These are phyloP conservation scores for Mamestra configurata DNA, from an alignment of 1,140 invertebrate genomes.

Conservation along the genomic window DNA sequence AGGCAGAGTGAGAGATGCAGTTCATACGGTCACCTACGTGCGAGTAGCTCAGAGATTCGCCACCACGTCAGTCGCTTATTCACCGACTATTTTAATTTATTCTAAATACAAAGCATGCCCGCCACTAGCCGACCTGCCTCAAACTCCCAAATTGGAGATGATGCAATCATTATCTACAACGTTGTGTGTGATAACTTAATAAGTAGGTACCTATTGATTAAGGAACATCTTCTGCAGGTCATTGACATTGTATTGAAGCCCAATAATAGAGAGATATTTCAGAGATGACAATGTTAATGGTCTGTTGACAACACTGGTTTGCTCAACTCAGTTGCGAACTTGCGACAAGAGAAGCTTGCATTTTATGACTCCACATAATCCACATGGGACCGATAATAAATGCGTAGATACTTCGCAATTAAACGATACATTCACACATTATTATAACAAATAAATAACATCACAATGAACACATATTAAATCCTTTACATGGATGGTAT, in stretches of 20 bases:
- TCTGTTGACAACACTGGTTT: not conserved
- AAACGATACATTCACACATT: not conserved
- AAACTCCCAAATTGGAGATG: conserved; percentile 30
- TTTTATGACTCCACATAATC: not conserved
- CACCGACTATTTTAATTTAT: conserved; percentile 83
- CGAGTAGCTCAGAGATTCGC: conserved; percentile 60
- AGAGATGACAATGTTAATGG: not conserved
- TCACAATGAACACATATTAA: conserved; percentile 6
- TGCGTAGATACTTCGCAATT: conserved; percentile 25
- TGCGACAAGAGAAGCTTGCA: not conserved
- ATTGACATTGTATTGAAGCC: not conserved
- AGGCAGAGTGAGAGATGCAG: not conserved
- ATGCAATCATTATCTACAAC: conserved; percentile 40
- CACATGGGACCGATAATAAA: conserved; percentile 4
- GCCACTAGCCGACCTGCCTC: conserved; percentile 34
- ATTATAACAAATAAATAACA: conserved; percentile 12
- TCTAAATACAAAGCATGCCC: conserved; percentile 67
- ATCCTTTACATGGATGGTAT: not conserved
- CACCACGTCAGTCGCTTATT: conserved; percentile 74
- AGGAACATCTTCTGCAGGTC: not conserved
- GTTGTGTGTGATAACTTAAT: conserved; percentile 5
- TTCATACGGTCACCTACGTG: conserved; percentile 46
- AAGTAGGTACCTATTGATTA: not conserved
- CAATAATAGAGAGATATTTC: not conserved
- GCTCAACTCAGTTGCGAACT: not conserved